phyloP scores from a whole-genome alignment of 2,888 invertebrate species.

The Oligia fasciuncula region DNA sequence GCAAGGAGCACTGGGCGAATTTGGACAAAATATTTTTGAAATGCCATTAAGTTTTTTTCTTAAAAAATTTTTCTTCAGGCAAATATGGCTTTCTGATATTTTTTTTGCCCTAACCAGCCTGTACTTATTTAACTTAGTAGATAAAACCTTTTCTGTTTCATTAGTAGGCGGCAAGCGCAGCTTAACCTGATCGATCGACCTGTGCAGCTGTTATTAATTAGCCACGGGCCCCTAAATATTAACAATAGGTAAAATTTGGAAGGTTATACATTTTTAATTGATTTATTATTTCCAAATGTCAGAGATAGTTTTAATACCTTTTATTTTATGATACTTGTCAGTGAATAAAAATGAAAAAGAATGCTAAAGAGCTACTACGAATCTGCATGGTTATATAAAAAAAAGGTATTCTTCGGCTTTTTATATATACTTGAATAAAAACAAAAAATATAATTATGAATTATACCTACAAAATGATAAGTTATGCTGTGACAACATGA shows the following conservation, averaged over 20 bases:
- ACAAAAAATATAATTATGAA: not conserved
- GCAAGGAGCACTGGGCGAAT: not conserved
- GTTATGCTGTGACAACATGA: conserved; percentile 1
- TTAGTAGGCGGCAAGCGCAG: not conserved
- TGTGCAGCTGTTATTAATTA: no score
- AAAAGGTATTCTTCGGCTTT: not conserved
- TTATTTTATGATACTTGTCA: not conserved
- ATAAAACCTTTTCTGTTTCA: not conserved
- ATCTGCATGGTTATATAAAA: not conserved
- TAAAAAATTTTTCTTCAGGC: not conserved
- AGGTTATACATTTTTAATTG: not conserved
- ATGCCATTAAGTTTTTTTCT: conserved; percentile 3
- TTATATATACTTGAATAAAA: not conserved
- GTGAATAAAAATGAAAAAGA: not conserved
- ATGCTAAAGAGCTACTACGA: not conserved
- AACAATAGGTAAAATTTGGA: no score
- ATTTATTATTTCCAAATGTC: not conserved
- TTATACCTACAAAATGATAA: not conserved
- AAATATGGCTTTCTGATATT: not conserved
- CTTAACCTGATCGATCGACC: no score
- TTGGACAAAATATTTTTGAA: not conserved
- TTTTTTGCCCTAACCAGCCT: not conserved
- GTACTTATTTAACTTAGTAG: not conserved
- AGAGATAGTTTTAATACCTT: not conserved
- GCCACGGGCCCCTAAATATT: no score